Percentiles rank a stretch among this genome's conserved stretches.
These are phyloP conservation scores for Colaptes auratus DNA, from an alignment of 2,113 vertebrate species.

Conservation along the genomic window DNA sequence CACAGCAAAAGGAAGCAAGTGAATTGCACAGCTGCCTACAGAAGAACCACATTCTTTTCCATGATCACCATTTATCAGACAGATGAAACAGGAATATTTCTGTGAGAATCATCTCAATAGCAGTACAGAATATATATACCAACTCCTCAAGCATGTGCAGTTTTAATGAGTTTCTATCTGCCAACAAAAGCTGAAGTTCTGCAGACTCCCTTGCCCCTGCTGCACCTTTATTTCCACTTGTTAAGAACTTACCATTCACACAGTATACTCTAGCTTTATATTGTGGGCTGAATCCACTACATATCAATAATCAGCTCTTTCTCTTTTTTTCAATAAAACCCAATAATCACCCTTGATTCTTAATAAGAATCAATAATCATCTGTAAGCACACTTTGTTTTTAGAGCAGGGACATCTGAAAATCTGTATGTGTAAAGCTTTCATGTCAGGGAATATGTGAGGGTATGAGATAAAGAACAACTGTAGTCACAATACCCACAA, in stretches of 20 bases:
- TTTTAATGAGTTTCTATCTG: slow-evolving; percentile 42
- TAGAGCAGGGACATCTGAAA: neutral
- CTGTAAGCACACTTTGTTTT: neutral
- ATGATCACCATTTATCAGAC: slow-evolving; percentile 9
- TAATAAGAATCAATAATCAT: neutral
- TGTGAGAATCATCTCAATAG: slow-evolving; percentile 13
- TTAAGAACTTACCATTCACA: neutral
- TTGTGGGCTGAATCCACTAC: neutral
- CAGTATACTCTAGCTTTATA: neutral
- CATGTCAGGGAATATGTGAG: neutral
- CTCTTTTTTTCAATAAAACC: neutral
- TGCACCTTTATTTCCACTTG: neutral
- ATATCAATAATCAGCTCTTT: neutral
- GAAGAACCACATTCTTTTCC: slow-evolving; percentile 3
- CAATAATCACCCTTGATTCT: neutral
- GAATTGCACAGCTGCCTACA: slow-evolving; percentile 51
- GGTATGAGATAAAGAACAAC: neutral
- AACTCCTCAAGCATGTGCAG: neutral
- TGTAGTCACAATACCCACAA: neutral
- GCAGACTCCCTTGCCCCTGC: neutral
- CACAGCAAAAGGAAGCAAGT: neutral
- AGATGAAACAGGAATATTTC: slow-evolving; percentile 36
- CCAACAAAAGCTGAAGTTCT: neutral
- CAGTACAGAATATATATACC: neutral
- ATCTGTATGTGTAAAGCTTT: fast-evolving